Evolutionary conservation across 2,797 vertebrate species (phyloP), one percentile per base, ranked within the genome.

Genomic region (Enteromius mattozi): DNA sequence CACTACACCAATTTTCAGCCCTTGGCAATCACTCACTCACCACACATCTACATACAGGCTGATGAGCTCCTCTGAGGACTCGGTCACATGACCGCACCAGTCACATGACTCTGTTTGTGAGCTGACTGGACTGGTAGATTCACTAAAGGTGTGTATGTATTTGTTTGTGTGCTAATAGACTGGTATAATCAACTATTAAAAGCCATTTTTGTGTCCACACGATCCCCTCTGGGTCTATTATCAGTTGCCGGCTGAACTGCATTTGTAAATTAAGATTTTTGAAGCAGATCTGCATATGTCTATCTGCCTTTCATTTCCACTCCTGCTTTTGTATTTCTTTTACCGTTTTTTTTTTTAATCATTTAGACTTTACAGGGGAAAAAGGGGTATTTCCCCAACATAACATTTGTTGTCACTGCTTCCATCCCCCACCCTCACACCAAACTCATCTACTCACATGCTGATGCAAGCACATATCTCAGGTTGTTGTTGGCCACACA

Each of bases 1-100:
- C 92, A 92, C 92, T 91, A 93, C 93, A 94, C 94, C 94, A 95
- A 93, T 94, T 95, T 94, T 88, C 92, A 94, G 93, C 92, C 93
- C 92, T 89, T 92, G 91, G 93, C 94, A 95, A 95, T 95, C 95
- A 95, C 92, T 95, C 95, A 95, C 94, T 95, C 94, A 93, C 92
- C 90, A 90, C 91, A 93, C 92, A 95, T 96, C 94, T 95, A 94
- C 94, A 95, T 95, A 93, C 93, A 94, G 90, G 91, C 93, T 95
- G 95, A 95, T 95, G 94, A 95, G 93, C 92, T 94, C 92, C 94
- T 93, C 91, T 88, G 87, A 92, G 94, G 93, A 92, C 89, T 92
- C 85, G 42, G 90, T 92, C 93, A 95, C 93, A 93, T 94, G 94
- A 94, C 81, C 68, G 51, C 4, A 10, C 4, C 69, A 51, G 54